phyloP scores from a whole-genome alignment of 1,140 invertebrate species.

The Scaptomyza hsui region DNA sequence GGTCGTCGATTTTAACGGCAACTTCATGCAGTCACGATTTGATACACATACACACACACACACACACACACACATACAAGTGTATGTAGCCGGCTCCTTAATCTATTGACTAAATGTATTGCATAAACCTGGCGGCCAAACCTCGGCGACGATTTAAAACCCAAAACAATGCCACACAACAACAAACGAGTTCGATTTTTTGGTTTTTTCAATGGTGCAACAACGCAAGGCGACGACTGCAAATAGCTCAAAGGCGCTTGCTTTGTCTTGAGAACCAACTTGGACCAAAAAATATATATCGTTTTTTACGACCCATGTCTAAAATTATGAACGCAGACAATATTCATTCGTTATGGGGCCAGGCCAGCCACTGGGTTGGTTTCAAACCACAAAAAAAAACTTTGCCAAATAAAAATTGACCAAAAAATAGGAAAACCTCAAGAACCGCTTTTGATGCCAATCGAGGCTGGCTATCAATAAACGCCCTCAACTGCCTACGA shows the following conservation, averaged over 20 bases:
- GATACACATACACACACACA: constrained; percentile 34
- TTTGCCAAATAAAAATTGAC: constrained; percentile 35
- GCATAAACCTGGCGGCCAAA: constrained; percentile 51
- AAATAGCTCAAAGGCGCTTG: constrained; percentile 52
- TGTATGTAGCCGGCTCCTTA: constrained; percentile 33
- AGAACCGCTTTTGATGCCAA: constrained; percentile 30
- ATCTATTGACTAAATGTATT: constrained; percentile 54
- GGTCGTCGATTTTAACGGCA: constrained; percentile 73
- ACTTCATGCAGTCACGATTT: constrained; percentile 80
- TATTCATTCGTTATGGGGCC: constrained; percentile 26
- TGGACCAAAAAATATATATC: not conserved
- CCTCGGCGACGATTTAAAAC: constrained; percentile 39
- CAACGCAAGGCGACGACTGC: constrained; percentile 26
- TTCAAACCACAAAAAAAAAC: constrained; percentile 28
- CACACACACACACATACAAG: constrained; percentile 2
- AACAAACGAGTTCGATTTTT: constrained; percentile 48
- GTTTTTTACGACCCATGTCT: constrained; percentile 40
- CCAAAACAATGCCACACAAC: constrained; percentile 48
- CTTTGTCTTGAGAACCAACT: constrained; percentile 29
- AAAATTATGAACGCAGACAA: constrained; percentile 46
- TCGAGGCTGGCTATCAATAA: constrained; percentile 24
- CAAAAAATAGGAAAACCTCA: constrained; percentile 24
- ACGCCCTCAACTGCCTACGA: constrained; percentile 36
- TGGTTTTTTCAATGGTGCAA: constrained; percentile 28
- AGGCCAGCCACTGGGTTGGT: not conserved